A percentile compares a stretch with the other conserved stretches of the same genome.
These are phyloP conservation scores for Deilephila elpenor DNA, from an alignment of 2,888 invertebrate genomes.

Conservation along the genomic window DNA sequence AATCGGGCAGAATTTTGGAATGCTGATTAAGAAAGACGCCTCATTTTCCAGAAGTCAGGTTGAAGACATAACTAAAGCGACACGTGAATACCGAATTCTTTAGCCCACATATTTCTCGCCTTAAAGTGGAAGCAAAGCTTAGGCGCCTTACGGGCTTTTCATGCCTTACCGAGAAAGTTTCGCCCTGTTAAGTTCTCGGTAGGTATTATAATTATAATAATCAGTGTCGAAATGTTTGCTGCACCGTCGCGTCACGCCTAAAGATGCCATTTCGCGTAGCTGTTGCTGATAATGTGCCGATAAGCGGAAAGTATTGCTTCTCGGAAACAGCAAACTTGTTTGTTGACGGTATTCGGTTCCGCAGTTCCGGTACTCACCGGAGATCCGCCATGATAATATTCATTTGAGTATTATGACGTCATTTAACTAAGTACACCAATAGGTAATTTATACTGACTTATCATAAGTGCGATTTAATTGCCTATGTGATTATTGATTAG, in stretches of 20 bases:
- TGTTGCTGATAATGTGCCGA: constrained; percentile 1
- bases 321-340: constrained; percentile 19
- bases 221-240: constrained; percentile 9
- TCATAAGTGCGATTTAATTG: no score
- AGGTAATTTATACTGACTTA: not conserved
- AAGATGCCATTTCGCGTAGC: constrained; percentile 3
- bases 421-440: not conserved
- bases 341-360: not conserved
- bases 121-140: no score
- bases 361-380: constrained; percentile 6
- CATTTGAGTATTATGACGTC: not conserved
- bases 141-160: no score
- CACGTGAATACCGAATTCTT: no score
- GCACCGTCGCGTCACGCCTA: not conserved
- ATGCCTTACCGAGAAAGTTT: no score
- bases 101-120: no score
- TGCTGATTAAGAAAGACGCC: no score
- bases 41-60: no score
- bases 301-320: constrained; percentile 26
- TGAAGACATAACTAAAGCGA: no score
- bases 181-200: not conserved
- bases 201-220: not conserved
- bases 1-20: no score
- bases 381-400: constrained; percentile 3
- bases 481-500: no score